A percentile compares a stretch with the other conserved stretches of the same genome.
Conservation (phyloP, 2,113 vertebrate genomes). For the Nothocercus nigrocapillus region DNA sequence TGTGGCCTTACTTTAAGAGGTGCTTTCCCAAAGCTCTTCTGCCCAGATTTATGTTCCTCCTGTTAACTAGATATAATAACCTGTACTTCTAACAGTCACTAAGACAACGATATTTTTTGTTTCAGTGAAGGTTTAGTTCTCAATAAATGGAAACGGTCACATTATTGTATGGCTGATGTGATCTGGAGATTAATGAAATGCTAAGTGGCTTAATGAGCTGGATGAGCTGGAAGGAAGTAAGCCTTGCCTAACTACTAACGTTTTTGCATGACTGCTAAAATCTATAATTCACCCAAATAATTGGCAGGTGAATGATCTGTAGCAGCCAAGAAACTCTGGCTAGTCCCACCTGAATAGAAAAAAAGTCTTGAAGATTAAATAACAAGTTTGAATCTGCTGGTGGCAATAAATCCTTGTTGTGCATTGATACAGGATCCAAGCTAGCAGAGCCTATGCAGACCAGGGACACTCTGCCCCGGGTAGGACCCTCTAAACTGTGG, state of each 20-base stretch:
- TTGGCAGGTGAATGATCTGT: constrained; percentile 8
- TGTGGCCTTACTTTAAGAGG: background rate
- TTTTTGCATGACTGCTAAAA: background rate
- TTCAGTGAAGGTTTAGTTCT: background rate
- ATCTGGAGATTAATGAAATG: background rate
- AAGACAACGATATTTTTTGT: background rate
- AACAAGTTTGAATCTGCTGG: background rate
- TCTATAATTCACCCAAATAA: constrained; percentile 34
- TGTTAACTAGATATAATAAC: background rate
- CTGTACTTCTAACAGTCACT: background rate
- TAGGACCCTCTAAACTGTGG: background rate
- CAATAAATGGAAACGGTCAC: background rate
- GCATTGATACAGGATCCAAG: background rate
- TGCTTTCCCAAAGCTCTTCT: background rate
- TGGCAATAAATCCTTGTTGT: background rate
- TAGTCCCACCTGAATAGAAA: constrained; percentile 11
- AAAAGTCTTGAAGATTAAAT: background rate
- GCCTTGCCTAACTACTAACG: background rate
- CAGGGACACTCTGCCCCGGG: background rate
- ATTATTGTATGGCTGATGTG: background rate
- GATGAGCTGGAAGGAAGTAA: constrained; percentile 25
- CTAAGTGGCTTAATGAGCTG: constrained; percentile 12
- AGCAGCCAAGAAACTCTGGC: constrained; percentile 25
- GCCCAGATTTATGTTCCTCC: background rate
- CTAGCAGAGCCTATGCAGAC: background rate